Base-by-base conservation (phyloP, 2,113 vertebrate species). In the Noctilio leporinus region DNA sequence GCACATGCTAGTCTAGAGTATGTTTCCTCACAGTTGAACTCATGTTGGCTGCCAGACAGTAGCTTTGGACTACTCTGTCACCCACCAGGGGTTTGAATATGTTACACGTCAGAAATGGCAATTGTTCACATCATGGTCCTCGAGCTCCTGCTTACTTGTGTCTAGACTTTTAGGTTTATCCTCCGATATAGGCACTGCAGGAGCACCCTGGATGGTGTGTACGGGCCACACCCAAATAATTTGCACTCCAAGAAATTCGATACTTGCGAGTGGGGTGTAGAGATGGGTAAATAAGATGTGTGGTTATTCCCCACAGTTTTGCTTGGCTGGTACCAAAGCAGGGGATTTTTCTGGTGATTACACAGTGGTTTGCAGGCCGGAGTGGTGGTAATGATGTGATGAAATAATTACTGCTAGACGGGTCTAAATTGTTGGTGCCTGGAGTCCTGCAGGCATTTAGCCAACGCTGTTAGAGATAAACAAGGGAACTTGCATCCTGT, bases 81-180 rank as follows among this genome's bases (percentile, higher is more conserved):
- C 62, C 83, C 51, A 28, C 80, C 70, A 30, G 49, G 65, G 26
- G 45, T 70, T 86, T 49, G 35, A 45, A 26, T 85, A 10, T 5
- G 22, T 67, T 35, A 55, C 15, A n/a, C 72, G 88, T 93, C 86
- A 95, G 84, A 83, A 65, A 26, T 73, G 22, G 22, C 62, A 91
- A 84, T 89, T 87, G 77, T 76, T 45, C 59, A 47, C 15, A 10
- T 94, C 43, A 91, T 38, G 91, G 84, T 89, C 93, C 49, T 86
- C 87, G 19, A 2, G 95, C 67, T 67, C 19, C 59, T 0, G 4
- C 62, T 38, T 26, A 20, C 55, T 26, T 22, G 11, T 65, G 96
- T 96, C 96, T 97, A 96, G 97, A 96, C 95, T 24, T 73, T 45
- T 20, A 6, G 3, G 51, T 83, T 80, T 93, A 83, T 59, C 67